Evolutionary conservation across 2,797 vertebrate species (phyloP).

Genomic region (Acanthurus leucopareius): DNA sequence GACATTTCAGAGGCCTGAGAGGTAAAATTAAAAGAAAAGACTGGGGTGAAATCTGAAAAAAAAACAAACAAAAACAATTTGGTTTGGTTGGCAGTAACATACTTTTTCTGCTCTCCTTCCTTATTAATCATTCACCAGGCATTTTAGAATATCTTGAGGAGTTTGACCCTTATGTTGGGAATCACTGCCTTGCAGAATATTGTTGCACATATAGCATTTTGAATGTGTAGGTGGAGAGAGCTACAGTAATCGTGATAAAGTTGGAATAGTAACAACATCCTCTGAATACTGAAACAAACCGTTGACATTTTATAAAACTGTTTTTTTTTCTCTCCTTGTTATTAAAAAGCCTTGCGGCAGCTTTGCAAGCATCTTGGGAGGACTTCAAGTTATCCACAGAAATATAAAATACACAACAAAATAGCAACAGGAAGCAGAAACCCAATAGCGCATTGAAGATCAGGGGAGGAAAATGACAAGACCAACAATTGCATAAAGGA

Average conservation of each 20-base stretch:
- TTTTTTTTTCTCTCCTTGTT: background rate
- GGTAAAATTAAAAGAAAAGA: background rate
- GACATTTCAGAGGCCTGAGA: constrained; percentile 3
- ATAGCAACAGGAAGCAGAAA: constrained; percentile 34
- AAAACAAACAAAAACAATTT: background rate
- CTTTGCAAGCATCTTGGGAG: constrained; percentile 10
- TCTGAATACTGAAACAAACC: constrained; percentile 13
- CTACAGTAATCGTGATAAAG: background rate
- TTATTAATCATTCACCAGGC: background rate
- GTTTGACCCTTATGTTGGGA: background rate
- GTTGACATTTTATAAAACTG: constrained; percentile 18
- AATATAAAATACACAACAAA: constrained; percentile 23
- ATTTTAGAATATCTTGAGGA: background rate
- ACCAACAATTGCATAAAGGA: constrained; percentile 26
- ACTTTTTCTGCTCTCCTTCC: background rate
- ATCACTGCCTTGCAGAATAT: background rate
- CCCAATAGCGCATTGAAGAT: constrained; percentile 23
- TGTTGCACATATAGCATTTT: constrained; percentile 7
- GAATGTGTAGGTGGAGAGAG: background rate
- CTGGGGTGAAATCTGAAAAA: background rate
- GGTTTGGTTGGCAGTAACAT: background rate
- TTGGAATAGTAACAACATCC: constrained; percentile 10
- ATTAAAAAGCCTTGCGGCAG: constrained; percentile 30
- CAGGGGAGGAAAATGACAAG: constrained; percentile 29
- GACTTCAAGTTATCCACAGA: constrained; percentile 40